Percentiles rank a stretch among this genome's conserved stretches.
phyloP scores from a whole-genome alignment of 1,140 invertebrate genomes.

The Idris sp. region DNA sequence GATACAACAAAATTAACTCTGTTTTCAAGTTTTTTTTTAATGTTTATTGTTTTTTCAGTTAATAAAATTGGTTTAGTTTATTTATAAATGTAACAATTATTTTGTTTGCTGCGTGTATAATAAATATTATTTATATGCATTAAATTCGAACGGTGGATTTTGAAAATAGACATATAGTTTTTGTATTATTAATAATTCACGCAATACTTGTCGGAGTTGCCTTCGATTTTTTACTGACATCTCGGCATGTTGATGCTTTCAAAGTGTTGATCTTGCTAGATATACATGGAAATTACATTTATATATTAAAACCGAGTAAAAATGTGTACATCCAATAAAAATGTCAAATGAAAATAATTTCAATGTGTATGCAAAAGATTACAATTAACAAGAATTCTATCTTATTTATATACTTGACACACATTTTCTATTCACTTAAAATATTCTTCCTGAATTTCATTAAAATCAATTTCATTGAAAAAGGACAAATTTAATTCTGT shows the following conservation, averaged over 20 bases:
- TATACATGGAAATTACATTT: conserved; percentile 31
- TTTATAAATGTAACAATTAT: no score
- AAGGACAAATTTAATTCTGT: no score
- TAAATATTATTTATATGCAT: neutral
- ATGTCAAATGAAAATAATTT: neutral
- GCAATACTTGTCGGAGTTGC: neutral
- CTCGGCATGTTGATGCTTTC: conserved; percentile 21
- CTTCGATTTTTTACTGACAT: conserved; percentile 17
- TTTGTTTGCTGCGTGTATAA: no score
- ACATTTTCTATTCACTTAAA: no score
- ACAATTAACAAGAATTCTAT: no score
- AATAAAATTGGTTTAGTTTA: no score
- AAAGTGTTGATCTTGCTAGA: conserved; percentile 13
- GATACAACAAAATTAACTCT: no score
- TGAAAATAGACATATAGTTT: neutral
- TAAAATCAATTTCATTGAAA: no score
- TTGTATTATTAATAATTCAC: conserved; percentile 2
- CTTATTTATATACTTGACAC: no score
- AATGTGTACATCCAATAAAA: conserved; percentile 4
- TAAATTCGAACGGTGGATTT: no score
- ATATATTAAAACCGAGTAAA: conserved; percentile 18
- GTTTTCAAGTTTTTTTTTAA: conserved; percentile 32
- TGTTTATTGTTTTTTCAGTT: neutral
- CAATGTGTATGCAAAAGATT: no score
- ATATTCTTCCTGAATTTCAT: no score